Base-by-base conservation (phyloP, 2,888 invertebrate genomes). In the Drosophila falleni region DNA sequence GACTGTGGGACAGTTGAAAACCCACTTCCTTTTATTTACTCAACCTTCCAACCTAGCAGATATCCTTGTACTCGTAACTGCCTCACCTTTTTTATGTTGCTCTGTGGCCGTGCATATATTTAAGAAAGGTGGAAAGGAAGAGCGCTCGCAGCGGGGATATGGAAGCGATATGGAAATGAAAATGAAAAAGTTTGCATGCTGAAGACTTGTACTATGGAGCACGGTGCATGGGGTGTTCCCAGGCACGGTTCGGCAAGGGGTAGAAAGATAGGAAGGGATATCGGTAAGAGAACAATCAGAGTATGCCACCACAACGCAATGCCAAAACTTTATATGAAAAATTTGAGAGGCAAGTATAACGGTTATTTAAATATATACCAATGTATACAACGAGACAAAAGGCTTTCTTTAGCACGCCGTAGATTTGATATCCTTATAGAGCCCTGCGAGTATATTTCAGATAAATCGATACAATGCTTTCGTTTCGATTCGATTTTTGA, bases 251-350 rank as follows among this genome's bases (percentile, higher is more conserved):
- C 33, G 16, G 49, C 41, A 33, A 26, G 46, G 13, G 26, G 11
- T 15, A 9, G 26, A 11, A 15, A 15, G 0, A 46, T 15, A 10
- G 29, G 10, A 13, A 16, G 15, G 23, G 23, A 13, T n/a, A 39
- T 35, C 31, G 56, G 37, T 19, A 41, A 19, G 60, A 15, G 19
- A 31, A 46, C 55, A 62, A 62, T 62, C 62, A 46, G 62, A 62
- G 58, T 39, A 26, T 54, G 29, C 29, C 39, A 54, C 9, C 35
- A 46, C 31, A 59, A 67, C 50, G 62, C 54, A 46, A 50, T 60
- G 55, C 50, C 56, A 85, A 78, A 90, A 90, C 83, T 90, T 87
- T 90, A 87, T 88, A 90, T 90, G 87, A 80, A 73, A 90, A 85
- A 85, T 87, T 90, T 89, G 87, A 90, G 90, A 88, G 80, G 71